These are phyloP conservation scores for Clusia tigrina DNA, from an alignment of 2,888 invertebrate species.

Conservation along the genomic window DNA sequence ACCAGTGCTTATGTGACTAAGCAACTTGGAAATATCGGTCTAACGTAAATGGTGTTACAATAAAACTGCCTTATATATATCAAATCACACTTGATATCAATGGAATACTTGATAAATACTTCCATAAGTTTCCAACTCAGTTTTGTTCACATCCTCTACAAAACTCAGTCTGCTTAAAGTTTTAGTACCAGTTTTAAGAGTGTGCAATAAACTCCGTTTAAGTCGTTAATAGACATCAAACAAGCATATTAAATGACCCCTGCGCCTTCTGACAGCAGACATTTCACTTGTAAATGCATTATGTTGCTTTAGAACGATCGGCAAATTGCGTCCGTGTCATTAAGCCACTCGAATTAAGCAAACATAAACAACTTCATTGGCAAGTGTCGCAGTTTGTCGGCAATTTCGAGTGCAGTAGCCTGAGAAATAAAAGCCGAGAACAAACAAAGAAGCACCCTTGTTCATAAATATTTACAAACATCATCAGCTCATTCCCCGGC, in stretches of 20 bases:
- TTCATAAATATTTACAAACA: neutral
- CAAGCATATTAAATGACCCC: too few relatives aligned
- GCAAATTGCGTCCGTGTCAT: conserved; percentile 61
- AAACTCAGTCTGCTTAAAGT: too few relatives aligned
- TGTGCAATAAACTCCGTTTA: too few relatives aligned
- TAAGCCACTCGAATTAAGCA: conserved; percentile 58
- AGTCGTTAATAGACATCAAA: too few relatives aligned
- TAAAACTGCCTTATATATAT: too few relatives aligned
- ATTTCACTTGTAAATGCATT: neutral
- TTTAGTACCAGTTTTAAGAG: too few relatives aligned
- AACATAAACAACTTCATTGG: conserved; percentile 57
- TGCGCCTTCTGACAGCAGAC: too few relatives aligned
- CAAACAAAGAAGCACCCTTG: conserved; percentile 5
- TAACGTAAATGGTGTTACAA: too few relatives aligned
- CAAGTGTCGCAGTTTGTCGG: conserved; percentile 57
- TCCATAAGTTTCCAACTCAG: too few relatives aligned
- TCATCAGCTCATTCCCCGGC: neutral
- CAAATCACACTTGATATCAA: neutral
- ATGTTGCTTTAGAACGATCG: conserved; percentile 41
- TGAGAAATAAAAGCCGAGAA: conserved; percentile 27
- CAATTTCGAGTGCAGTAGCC: conserved; percentile 44
- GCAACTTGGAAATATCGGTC: too few relatives aligned
- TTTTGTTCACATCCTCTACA: too few relatives aligned
- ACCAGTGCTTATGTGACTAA: too few relatives aligned
- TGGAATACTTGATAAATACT: neutral